Percentiles rank a stretch among this genome's conserved stretches.
These are phyloP conservation scores for Rhagonycha fulva DNA, from an alignment of 2,888 invertebrate species.

Conservation along the genomic window DNA sequence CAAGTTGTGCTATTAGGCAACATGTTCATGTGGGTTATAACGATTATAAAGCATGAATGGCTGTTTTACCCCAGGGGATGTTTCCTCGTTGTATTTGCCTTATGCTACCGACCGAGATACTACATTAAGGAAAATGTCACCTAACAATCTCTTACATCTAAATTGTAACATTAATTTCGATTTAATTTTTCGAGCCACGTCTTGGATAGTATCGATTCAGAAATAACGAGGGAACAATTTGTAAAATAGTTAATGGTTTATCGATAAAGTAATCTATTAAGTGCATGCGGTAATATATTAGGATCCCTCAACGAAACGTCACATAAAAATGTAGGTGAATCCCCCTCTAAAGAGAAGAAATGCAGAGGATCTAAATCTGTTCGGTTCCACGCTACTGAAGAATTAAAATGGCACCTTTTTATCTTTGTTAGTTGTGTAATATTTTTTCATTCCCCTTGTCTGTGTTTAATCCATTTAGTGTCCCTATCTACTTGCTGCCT, in stretches of 20 bases:
- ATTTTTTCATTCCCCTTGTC: constrained; percentile 52
- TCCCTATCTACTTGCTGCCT: constrained; percentile 43
- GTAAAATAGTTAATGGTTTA: background rate
- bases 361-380: constrained; percentile 24
- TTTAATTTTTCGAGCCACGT: background rate
- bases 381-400: constrained; percentile 32
- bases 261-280: background rate
- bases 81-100: constrained; percentile 13
- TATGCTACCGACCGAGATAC: background rate
- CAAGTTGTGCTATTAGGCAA: constrained; percentile 44
- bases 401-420: constrained; percentile 51
- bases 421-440: constrained; percentile 50
- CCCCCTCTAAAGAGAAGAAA: constrained; percentile 17
- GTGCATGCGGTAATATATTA: background rate
- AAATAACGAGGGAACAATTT: background rate
- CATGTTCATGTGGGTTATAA: constrained; percentile 45
- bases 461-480: constrained; percentile 50
- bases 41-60: constrained; percentile 40
- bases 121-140: background rate
- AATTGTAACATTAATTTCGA: background rate
- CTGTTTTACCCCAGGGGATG: constrained; percentile 21
- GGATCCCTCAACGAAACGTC: constrained; percentile 2
- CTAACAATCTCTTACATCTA: background rate
- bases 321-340: constrained; percentile 17
- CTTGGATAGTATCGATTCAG: background rate